Percentiles rank a stretch among this genome's conserved stretches.
phyloP scores from a whole-genome alignment of 2,888 invertebrate genomes.

The Agriopis leucophaearia region DNA sequence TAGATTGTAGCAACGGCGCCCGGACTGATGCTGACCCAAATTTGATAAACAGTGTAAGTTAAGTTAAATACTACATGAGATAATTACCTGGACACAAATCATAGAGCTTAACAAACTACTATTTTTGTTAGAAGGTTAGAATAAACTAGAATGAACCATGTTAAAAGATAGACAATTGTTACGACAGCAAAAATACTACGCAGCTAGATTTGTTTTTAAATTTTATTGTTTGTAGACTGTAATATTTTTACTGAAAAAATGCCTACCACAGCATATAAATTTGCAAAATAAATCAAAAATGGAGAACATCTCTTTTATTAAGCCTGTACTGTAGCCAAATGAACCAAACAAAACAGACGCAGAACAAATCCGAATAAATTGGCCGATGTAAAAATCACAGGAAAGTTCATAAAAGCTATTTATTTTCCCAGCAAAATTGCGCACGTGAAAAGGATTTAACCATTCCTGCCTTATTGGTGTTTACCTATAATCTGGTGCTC shows the following conservation, averaged over 20 bases:
- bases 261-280: neutral
- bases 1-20: slow-evolving; percentile 12
- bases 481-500: slow-evolving; percentile 39
- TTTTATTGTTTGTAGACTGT: no score
- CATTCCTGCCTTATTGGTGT: slow-evolving; percentile 34
- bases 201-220: no score
- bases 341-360: slow-evolving; percentile 25
- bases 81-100: neutral
- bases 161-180: no score
- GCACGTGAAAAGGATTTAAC: slow-evolving; percentile 37
- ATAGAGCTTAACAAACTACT: no score
- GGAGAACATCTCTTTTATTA: slow-evolving; percentile 14
- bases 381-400: slow-evolving; percentile 29
- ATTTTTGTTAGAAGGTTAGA: no score
- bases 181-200: no score
- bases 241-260: neutral
- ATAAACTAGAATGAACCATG: no score
- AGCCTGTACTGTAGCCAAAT: slow-evolving; percentile 10
- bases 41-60: slow-evolving; percentile 11
- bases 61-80: neutral
- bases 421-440: slow-evolving; percentile 38
- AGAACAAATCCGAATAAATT: slow-evolving; percentile 35
- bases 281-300: neutral
- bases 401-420: slow-evolving; percentile 34
- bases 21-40: slow-evolving; percentile 17